These are phyloP conservation scores for Crematogaster levior DNA, from an alignment of 2,888 invertebrate genomes.

Conservation along the genomic window DNA sequence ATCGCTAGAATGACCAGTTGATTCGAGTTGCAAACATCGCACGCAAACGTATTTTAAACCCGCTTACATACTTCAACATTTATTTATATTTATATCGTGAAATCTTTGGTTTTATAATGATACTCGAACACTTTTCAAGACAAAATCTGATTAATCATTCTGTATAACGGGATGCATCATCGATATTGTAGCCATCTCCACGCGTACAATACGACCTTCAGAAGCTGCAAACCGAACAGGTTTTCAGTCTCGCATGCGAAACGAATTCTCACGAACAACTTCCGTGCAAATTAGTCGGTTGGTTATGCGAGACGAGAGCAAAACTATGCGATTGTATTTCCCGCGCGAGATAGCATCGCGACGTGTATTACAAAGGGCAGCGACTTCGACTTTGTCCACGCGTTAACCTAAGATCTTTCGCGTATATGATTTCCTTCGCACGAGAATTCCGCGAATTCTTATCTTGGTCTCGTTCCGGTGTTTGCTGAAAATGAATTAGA, in stretches of 20 bases:
- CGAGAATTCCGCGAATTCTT: slow-evolving; percentile 16
- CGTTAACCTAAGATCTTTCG: background rate
- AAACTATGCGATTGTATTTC: background rate
- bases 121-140: background rate
- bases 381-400: slow-evolving; percentile 8
- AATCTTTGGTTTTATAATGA: background rate
- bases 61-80: background rate
- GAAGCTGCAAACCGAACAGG: background rate
- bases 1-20: background rate
- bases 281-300: slow-evolving; percentile 4
- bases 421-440: background rate
- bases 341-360: slow-evolving; percentile 11
- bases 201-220: background rate
- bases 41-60: slow-evolving; percentile 3
- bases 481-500: slow-evolving; percentile 8
- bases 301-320: slow-evolving; percentile 7
- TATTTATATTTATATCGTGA: background rate
- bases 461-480: slow-evolving; percentile 7
- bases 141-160: background rate
- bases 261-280: background rate
- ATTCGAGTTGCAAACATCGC: slow-evolving; percentile 15
- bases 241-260: background rate
- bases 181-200: background rate
- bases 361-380: background rate
- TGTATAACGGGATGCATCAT: background rate